These are phyloP conservation scores for Cervus canadensis DNA, from an alignment of 2,113 vertebrate species.

Conservation along the genomic window DNA sequence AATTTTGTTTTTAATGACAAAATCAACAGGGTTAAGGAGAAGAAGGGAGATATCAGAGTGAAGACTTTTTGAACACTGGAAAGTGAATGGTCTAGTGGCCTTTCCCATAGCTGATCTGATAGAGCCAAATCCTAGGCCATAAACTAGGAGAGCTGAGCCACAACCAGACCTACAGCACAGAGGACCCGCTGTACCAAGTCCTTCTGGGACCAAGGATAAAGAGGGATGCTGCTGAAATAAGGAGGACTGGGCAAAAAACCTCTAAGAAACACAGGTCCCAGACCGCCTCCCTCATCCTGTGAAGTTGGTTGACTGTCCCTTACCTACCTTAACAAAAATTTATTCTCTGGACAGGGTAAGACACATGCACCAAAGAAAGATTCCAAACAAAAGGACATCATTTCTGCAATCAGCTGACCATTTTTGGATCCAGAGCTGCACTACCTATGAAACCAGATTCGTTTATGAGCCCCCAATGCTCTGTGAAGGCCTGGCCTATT, in stretches of 20 bases:
- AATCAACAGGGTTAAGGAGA: not conserved
- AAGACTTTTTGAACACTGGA: not conserved
- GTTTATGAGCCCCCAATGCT: not conserved
- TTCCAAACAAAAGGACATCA: not conserved
- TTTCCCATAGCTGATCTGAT: not conserved
- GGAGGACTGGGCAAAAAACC: not conserved
- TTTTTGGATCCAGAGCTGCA: not conserved
- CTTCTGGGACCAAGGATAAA: not conserved
- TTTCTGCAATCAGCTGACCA: not conserved
- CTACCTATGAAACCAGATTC: not conserved
- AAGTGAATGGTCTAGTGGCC: not conserved
- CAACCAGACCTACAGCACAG: not conserved
- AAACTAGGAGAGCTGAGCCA: not conserved
- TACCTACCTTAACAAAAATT: not conserved
- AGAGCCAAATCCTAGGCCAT: not conserved
- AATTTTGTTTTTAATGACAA: not conserved
- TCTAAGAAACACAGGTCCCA: not conserved
- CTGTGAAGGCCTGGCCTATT: not conserved
- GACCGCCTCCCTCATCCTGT: not conserved
- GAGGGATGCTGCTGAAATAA: not conserved
- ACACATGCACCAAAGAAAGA: not conserved
- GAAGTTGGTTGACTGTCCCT: not conserved
- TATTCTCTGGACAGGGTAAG: not conserved
- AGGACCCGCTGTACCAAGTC: not conserved
- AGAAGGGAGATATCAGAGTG: not conserved